Evolutionary conservation across 37 sponge, comb jelly and placozoan species (phyloP).

Genomic region (Halichondria panicea): DNA sequence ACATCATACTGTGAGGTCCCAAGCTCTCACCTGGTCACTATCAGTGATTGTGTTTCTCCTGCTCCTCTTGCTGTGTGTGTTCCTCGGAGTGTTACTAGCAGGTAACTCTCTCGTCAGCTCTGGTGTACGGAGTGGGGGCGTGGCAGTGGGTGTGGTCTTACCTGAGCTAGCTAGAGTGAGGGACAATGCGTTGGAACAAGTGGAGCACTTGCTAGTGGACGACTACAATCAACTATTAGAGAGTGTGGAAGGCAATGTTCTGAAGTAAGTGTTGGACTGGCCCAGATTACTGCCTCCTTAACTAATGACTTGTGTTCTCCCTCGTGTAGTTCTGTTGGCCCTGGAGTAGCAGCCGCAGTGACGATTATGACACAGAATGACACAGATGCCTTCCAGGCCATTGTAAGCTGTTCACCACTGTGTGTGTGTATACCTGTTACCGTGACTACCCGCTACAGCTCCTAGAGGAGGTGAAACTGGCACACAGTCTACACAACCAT

Average conservation of each 20-base stretch:
- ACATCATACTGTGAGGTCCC: constrained; percentile 8
- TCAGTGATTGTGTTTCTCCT: constrained; percentile 2
- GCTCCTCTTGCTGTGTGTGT: constrained; percentile 16
- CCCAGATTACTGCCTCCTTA: no score
- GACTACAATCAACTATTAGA: neutral
- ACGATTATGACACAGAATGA: no score
- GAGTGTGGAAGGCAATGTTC: neutral
- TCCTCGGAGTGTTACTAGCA: constrained; percentile 38
- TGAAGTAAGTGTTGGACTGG: no score
- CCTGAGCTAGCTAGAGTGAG: constrained; percentile 19
- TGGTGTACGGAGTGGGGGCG: constrained; percentile 24
- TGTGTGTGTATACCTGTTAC: no score
- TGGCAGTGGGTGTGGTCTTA: constrained; percentile 1
- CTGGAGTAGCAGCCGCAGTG: no score
- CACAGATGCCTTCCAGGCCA: no score
- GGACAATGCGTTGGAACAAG: neutral
- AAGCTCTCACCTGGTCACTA: constrained; percentile 33
- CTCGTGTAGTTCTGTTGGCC: no score
- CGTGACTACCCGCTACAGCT: no score
- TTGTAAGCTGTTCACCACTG: no score
- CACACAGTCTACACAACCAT: no score
- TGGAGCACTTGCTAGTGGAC: neutral
- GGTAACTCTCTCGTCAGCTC: constrained; percentile 38
- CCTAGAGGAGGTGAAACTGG: no score
- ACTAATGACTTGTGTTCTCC: no score